Evolutionary conservation across 2,888 invertebrate species (phyloP), one percentile per base, ranked within the genome.

Genomic region (Nymphalis polychloros): DNA sequence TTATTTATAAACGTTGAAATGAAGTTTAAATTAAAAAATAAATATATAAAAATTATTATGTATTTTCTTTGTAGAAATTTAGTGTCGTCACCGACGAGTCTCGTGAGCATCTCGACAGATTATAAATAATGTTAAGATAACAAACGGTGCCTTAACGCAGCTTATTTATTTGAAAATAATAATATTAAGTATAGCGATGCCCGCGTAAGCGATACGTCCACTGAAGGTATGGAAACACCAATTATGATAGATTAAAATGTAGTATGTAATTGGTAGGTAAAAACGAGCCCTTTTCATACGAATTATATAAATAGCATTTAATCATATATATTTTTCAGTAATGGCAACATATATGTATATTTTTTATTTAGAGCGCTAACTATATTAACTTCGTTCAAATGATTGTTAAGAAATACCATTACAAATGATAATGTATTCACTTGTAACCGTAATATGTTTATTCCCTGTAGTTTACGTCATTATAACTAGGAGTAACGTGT

Each of bases 211-310:
- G 83, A 83, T 81, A 84, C 90, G 92, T 92, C 92, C 91, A 90
- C 91, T 92, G 91, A 84, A 91, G 91, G 92, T 92, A 89, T 80
- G 75, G 75, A 74, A 87, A 92, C 92, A 92, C 92, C 92, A 92
- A 92, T 86, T 83, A 78, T 80, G 70, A 79, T 87, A 87, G 86
- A 78, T 76, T 84, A 77, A 75, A 73, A 57, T 23, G 6, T 31
- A 31, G 27, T 31, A 48, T 20, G 17, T 53, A 53, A 16, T 20
- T 53, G 8, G 20, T 53, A 23, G 13, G 41, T 41, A 53, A 53
- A 8, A 19, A 19, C 46, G 47, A 50, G 63, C 63, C 8, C 23
- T 35, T 35, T 63, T 41, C 6, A 63, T 31, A 62, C 31, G 49
- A 62, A 49, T 52, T 59, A 59, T 59, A 20, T 13, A 20, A 41